Conservation (phyloP, 2,113 vertebrate species). For the Numenius arquata region DNA sequence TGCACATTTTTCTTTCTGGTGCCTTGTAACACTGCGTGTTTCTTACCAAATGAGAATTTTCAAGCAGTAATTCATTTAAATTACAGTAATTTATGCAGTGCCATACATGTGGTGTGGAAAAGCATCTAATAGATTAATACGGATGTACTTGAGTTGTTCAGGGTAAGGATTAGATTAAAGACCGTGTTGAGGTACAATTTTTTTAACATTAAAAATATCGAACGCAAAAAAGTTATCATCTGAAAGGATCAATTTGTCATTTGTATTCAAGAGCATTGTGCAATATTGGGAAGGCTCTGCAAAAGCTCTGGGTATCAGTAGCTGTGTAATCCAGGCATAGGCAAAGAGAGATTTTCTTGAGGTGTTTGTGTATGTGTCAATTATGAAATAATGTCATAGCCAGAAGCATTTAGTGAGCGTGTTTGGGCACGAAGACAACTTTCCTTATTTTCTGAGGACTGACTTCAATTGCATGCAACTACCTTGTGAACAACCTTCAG, state of each 20-base stretch:
- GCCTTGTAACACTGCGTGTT: neutral
- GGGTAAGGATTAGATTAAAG: slow-evolving; percentile 23
- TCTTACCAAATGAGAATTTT: slow-evolving; percentile 53
- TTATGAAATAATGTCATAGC: slow-evolving; percentile 35
- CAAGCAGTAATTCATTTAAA: slow-evolving; percentile 64
- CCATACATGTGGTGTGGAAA: slow-evolving; percentile 49
- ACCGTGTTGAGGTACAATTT: neutral
- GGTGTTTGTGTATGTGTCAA: neutral
- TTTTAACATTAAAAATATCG: slow-evolving; percentile 15
- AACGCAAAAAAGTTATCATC: neutral
- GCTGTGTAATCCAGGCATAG: neutral
- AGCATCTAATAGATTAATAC: slow-evolving; percentile 49
- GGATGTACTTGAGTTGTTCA: slow-evolving; percentile 9
- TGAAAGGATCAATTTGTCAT: slow-evolving; percentile 4
- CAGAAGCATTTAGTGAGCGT: slow-evolving; percentile 8
- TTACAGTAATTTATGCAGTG: slow-evolving; percentile 59
- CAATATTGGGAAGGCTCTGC: neutral
- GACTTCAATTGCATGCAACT: slow-evolving; percentile 1
- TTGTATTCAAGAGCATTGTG: neutral
- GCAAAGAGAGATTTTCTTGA: neutral
- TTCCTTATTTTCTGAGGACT: slow-evolving; percentile 29
- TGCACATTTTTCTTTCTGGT: slow-evolving; percentile 3
- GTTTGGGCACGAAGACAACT: neutral
- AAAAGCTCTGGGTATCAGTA: neutral
- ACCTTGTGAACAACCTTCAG: slow-evolving; percentile 23